Conservation (phyloP, 2,888 invertebrate genomes). For the Brenthis daphne region DNA sequence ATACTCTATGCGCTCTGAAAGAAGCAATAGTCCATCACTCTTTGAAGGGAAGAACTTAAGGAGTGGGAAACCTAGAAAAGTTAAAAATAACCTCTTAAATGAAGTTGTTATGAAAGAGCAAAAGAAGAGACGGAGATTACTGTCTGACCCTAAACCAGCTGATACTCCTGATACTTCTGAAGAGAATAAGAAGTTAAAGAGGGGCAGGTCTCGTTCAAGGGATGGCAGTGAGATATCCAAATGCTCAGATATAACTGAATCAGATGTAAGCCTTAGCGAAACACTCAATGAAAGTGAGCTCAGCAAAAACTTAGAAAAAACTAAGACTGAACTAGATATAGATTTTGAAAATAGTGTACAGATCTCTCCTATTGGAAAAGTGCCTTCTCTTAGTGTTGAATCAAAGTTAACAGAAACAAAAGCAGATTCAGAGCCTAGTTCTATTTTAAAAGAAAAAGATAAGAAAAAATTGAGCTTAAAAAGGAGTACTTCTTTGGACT, state of each 20-base stretch:
- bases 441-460: constrained; percentile 63
- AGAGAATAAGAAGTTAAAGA: constrained; percentile 71
- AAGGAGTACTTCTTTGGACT: constrained; percentile 79
- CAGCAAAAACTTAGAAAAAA: constrained; percentile 79
- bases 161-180: constrained; percentile 64
- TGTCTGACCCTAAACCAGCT: constrained; percentile 79
- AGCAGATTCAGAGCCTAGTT: constrained; percentile 64
- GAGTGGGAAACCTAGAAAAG: constrained; percentile 85
- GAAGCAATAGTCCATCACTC: constrained; percentile 76
- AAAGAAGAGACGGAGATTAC: constrained; percentile 78
- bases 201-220: constrained; percentile 75
- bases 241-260: constrained; percentile 83
- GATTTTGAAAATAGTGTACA: constrained; percentile 81
- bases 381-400: constrained; percentile 77
- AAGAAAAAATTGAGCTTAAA: constrained; percentile 77
- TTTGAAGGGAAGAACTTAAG: constrained; percentile 82
- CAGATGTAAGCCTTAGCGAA: constrained; percentile 84
- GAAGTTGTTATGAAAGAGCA: constrained; percentile 82
- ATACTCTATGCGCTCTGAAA: constrained; percentile 84
- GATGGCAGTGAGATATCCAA: constrained; percentile 84
- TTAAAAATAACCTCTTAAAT: constrained; percentile 79
- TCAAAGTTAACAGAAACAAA: constrained; percentile 69
- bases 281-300: constrained; percentile 73
- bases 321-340: constrained; percentile 82
- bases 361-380: constrained; percentile 80